Percentiles rank a stretch among this genome's conserved stretches.
phyloP scores from a whole-genome alignment of 2,888 invertebrate genomes.

The Lochmaea capreae region DNA sequence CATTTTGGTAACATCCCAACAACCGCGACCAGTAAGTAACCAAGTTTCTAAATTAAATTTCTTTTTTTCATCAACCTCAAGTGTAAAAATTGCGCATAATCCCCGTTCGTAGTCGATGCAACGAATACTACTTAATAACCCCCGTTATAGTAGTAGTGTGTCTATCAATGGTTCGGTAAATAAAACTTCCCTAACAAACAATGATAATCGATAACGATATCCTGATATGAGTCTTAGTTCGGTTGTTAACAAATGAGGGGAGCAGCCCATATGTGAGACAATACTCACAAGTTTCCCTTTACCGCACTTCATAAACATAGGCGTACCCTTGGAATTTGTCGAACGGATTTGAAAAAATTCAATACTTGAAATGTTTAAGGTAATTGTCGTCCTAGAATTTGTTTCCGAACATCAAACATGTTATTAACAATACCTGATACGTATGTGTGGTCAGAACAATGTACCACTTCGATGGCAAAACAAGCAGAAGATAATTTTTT shows the following conservation, averaged over 20 bases:
- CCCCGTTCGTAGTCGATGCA: neutral
- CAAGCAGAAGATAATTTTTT: too few relatives aligned
- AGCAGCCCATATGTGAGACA: constrained; percentile 62
- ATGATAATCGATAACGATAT: constrained; percentile 61
- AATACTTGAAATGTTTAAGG: neutral
- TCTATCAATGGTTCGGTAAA: constrained; percentile 42
- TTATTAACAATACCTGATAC: too few relatives aligned
- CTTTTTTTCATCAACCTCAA: neutral
- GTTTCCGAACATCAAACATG: neutral
- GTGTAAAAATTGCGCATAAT: neutral
- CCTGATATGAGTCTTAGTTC: constrained; percentile 58
- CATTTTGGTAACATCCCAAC: too few relatives aligned
- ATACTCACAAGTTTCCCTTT: constrained; percentile 52
- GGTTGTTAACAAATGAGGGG: constrained; percentile 61
- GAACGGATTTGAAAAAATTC: neutral
- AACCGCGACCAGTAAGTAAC: too few relatives aligned
- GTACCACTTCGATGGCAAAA: too few relatives aligned
- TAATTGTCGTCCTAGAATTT: neutral
- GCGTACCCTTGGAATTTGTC: constrained; percentile 5
- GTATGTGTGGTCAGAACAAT: too few relatives aligned
- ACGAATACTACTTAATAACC: constrained; percentile 20
- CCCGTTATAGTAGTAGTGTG: constrained; percentile 16
- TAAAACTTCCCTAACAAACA: constrained; percentile 52
- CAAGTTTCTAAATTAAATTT: neutral
- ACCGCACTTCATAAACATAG: constrained; percentile 49